A percentile compares a stretch with the other conserved stretches of the same genome.
phyloP scores from a whole-genome alignment of 2,888 invertebrate genomes.

The Linnaemya tessellans region DNA sequence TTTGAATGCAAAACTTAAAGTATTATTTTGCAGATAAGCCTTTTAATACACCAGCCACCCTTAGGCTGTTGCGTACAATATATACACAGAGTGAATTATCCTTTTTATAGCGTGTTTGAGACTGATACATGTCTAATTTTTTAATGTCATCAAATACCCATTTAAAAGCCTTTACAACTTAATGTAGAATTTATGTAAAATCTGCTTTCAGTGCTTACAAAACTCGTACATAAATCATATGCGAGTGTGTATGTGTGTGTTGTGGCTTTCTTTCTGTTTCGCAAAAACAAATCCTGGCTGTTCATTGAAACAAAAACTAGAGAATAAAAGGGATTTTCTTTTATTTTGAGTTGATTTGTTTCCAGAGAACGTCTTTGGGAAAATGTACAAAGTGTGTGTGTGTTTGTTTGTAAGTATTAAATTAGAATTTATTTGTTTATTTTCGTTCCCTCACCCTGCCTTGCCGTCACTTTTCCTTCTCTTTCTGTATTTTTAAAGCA shows the following conservation, averaged over 20 bases:
- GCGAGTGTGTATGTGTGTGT: too few relatives aligned
- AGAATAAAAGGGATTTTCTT: conserved; percentile 29
- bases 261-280: conserved; percentile 10
- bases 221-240: neutral
- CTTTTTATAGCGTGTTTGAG: neutral
- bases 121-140: conserved; percentile 51
- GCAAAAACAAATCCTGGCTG: conserved; percentile 35
- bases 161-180: conserved; percentile 63
- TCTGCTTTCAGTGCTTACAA: conserved; percentile 10
- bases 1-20: neutral
- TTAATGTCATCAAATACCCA: conserved; percentile 64
- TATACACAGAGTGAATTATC: neutral
- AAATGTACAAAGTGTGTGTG: conserved; percentile 20
- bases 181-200: conserved; percentile 69
- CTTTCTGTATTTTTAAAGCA: neutral
- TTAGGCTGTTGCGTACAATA: neutral
- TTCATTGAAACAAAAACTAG: conserved; percentile 46
- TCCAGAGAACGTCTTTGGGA: neutral
- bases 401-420: conserved; percentile 37
- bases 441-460: neutral
- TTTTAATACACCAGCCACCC: neutral
- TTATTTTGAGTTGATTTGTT: conserved; percentile 34
- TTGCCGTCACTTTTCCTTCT: neutral
- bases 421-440: conserved; percentile 46
- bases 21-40: conserved; percentile 6